phyloP scores from a whole-genome alignment of 2,797 vertebrate genomes.

The Acomys russatus region DNA sequence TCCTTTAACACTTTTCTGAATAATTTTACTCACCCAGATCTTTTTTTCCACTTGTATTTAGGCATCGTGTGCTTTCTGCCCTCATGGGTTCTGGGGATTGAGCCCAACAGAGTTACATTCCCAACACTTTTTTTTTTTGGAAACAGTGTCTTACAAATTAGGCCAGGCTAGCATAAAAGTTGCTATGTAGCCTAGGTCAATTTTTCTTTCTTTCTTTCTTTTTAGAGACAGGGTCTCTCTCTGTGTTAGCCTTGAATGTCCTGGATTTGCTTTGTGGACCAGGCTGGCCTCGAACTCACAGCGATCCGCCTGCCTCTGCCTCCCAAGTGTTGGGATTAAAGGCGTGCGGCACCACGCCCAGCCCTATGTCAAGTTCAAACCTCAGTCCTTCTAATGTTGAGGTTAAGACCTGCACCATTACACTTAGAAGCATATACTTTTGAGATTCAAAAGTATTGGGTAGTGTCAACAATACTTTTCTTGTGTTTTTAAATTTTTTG shows the following conservation, averaged over 20 bases:
- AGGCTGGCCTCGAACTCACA: too few relatives aligned
- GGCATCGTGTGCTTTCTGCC: neutral
- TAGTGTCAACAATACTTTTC: neutral
- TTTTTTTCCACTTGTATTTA: neutral
- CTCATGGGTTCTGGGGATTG: neutral
- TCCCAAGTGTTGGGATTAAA: too few relatives aligned
- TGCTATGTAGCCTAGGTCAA: neutral
- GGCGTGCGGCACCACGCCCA: too few relatives aligned
- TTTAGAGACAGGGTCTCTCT: too few relatives aligned
- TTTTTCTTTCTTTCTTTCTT: too few relatives aligned
- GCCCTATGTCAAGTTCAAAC: neutral
- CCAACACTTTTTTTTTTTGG: neutral
- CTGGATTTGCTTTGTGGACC: too few relatives aligned
- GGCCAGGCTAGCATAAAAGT: neutral
- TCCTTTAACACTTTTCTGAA: neutral
- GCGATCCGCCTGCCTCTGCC: too few relatives aligned
- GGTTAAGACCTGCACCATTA: neutral
- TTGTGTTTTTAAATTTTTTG: neutral
- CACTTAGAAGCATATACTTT: neutral
- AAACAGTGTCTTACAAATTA: neutral
- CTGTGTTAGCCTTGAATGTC: too few relatives aligned
- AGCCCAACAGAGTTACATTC: neutral
- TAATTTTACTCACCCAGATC: conserved; percentile 20
- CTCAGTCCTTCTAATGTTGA: neutral
- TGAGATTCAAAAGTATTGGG: neutral